Conservation (phyloP, 2,888 invertebrate species). For the Rhaphigaster nebulosa region DNA sequence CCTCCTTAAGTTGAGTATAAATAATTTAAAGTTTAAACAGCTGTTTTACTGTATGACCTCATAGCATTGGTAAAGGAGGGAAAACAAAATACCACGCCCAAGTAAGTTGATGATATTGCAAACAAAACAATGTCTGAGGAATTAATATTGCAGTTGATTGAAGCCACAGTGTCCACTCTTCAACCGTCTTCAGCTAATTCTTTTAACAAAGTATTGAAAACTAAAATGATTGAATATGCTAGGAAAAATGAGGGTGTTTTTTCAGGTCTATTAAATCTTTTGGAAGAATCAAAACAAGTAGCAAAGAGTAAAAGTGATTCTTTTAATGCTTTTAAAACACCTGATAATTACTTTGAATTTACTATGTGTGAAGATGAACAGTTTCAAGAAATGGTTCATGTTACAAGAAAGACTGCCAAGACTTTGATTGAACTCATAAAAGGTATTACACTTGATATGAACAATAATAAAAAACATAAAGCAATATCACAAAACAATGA, state of each 20-base stretch:
- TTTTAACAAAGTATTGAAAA: neutral
- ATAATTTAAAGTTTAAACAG: too few species aligned
- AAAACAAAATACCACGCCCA: too few species aligned
- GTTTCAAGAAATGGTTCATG: constrained; percentile 10
- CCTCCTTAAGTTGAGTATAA: too few species aligned
- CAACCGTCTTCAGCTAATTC: neutral
- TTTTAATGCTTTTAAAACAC: neutral
- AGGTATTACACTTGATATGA: neutral
- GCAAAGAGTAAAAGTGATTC: neutral
- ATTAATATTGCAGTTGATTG: neutral
- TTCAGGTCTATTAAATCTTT: neutral
- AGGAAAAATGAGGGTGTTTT: neutral
- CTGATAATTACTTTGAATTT: neutral
- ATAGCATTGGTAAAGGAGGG: too few species aligned
- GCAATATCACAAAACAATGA: neutral
- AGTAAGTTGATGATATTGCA: neutral
- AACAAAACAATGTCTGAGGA: neutral
- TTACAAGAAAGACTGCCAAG: neutral
- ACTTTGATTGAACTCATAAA: neutral
- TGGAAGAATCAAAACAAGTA: neutral
- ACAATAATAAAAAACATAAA: neutral
- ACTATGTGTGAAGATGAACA: neutral
- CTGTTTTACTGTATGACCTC: too few species aligned
- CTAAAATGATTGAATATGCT: neutral
- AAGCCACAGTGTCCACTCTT: neutral